Base-by-base conservation (phyloP, 2,888 invertebrate genomes). In the Phortica okadai region DNA sequence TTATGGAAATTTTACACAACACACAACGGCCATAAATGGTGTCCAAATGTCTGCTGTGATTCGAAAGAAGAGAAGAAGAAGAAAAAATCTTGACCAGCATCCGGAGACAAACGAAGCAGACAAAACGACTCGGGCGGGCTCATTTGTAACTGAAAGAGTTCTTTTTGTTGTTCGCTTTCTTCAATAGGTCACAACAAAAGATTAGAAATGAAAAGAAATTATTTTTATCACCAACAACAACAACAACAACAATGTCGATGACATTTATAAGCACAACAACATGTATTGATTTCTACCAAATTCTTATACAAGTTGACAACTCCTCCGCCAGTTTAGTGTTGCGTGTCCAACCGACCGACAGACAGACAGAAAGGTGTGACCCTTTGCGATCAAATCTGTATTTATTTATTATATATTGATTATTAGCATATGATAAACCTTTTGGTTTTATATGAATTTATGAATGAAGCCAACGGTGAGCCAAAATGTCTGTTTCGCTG, bases 1-100 rank as follows among this genome's bases (percentile, higher is more conserved):
- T 80, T 82, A 86, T 86, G 87, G 86, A 86, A 88, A 86, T 88
- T 72, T 14, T 54, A 8, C 10, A 25, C 25, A 82, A 86, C 86
- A 87, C 86, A 86, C 80, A 72, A 83, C 82, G 81, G 45, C 70
- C 70, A 25, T 56, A 72, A 72, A 72, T 72, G 70, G 70, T 72
- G 70, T 72, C 56, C 70, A 50, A 56, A 33, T 50, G 70, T 72
- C 70, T 72, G 56, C 56, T 54, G 25, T 70, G 50, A 10, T 66
- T n/a, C 81, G 77, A 84, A 72, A 72, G 14, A 6, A 33, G 1
- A 69, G 14, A 45, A 45, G 14, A 10, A 10, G 44, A 2, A 16
- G 44, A 85, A 85, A 83, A 82, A 58, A 58, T n/a, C 16, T 56
- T 72, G 70, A 72, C 70, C 70, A 72, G 56, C 70, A 72, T 72